Conservation (phyloP, 2,797 vertebrate genomes). For the Meda fulgida region DNA sequence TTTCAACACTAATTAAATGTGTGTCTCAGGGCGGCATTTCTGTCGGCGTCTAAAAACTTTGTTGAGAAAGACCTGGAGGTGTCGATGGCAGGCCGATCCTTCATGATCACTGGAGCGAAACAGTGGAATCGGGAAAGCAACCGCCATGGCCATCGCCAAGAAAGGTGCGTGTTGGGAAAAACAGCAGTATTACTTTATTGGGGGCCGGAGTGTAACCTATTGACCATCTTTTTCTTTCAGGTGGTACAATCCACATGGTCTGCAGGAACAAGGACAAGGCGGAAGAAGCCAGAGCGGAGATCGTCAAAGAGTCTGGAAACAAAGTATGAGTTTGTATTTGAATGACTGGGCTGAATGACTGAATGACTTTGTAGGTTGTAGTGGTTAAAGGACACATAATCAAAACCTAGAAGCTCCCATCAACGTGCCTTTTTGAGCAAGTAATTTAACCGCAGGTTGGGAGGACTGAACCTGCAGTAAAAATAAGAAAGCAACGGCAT, state of each 20-base stretch:
- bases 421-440: neutral
- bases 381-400: neutral
- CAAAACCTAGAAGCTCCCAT: neutral
- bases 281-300: conserved; percentile 80
- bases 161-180: conserved; percentile 67
- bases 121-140: conserved; percentile 81
- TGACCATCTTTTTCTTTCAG: conserved; percentile 59
- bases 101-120: conserved; percentile 84
- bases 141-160: conserved; percentile 80
- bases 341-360: neutral
- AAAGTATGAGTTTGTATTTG: conserved; percentile 68
- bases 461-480: neutral
- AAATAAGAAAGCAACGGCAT: neutral
- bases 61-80: conserved; percentile 82
- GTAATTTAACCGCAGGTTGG: neutral
- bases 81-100: conserved; percentile 76
- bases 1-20: conserved; percentile 22
- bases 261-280: conserved; percentile 84
- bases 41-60: conserved; percentile 77
- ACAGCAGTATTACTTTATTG: neutral
- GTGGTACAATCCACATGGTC: conserved; percentile 82
- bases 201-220: neutral
- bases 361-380: neutral
- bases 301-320: conserved; percentile 81
- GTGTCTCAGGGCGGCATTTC: conserved; percentile 72